These are phyloP conservation scores for Phragmatobia fuliginosa DNA, from an alignment of 2,888 invertebrate species.

Conservation along the genomic window DNA sequence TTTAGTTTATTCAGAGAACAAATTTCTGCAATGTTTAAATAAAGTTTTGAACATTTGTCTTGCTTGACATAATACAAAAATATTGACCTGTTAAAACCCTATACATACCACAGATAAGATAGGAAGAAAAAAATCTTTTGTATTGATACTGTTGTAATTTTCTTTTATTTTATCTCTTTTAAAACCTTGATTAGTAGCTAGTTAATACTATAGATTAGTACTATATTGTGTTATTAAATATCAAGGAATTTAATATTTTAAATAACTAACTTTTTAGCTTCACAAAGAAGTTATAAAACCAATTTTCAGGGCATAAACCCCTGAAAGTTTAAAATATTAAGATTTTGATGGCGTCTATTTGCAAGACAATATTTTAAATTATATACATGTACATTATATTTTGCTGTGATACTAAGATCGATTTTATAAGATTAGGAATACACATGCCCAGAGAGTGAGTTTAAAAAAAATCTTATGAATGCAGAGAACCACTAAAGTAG, in stretches of 20 bases:
- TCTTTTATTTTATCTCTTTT: neutral
- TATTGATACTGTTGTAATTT: too few relatives aligned
- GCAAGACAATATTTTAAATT: neutral
- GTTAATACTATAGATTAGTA: neutral
- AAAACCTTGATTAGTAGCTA: neutral
- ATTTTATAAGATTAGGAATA: conserved; percentile 4
- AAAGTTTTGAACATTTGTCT: too few relatives aligned
- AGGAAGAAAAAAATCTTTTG: too few relatives aligned
- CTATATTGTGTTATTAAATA: neutral
- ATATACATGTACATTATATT: too few relatives aligned
- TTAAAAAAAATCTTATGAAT: conserved; percentile 40
- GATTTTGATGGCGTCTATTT: neutral
- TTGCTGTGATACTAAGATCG: neutral
- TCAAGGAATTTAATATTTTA: too few relatives aligned
- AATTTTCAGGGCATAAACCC: too few relatives aligned
- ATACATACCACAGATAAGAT: too few relatives aligned
- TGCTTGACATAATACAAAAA: too few relatives aligned
- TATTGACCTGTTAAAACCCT: too few relatives aligned
- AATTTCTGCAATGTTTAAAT: too few relatives aligned
- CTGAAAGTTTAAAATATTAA: neutral
- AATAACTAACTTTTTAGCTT: neutral
- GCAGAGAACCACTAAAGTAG: conserved; percentile 35
- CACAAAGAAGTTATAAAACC: neutral
- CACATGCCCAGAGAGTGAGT: conserved; percentile 14
- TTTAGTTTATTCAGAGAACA: too few relatives aligned